Evolutionary conservation across 2,797 vertebrate genomes (phyloP).

Genomic region (Hybognathus amarus): DNA sequence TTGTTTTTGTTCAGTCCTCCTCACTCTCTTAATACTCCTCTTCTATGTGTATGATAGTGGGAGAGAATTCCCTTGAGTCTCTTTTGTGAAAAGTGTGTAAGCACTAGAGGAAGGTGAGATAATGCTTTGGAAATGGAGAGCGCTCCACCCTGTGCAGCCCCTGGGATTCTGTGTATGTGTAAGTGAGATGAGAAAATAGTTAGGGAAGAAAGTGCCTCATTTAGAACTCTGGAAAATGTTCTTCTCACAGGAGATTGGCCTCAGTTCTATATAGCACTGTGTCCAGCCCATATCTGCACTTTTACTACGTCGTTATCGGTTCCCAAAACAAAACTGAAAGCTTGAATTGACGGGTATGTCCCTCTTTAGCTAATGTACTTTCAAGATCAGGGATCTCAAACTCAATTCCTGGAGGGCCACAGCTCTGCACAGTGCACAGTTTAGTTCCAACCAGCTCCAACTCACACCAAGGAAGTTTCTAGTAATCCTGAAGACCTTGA

Average conservation of each 20-base stretch:
- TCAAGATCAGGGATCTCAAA: too few species aligned
- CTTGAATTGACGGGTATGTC: too few species aligned
- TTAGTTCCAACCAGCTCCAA: too few species aligned
- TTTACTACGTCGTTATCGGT: neutral
- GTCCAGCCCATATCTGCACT: too few species aligned
- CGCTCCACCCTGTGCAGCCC: constrained; percentile 35
- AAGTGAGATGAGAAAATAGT: constrained; percentile 1
- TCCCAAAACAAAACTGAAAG: neutral
- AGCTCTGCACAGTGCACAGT: too few species aligned
- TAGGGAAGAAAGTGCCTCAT: neutral
- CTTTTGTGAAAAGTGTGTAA: constrained; percentile 2
- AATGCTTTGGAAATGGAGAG: constrained; percentile 35
- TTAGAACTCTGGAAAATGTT: neutral
- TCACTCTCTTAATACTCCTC: neutral
- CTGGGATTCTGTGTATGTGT: constrained; percentile 3
- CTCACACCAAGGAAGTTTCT: too few species aligned
- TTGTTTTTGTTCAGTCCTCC: constrained; percentile 8
- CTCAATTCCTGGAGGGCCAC: too few species aligned
- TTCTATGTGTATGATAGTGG: neutral
- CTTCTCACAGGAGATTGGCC: neutral
- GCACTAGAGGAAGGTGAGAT: constrained; percentile 41
- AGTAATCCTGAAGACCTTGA: too few species aligned
- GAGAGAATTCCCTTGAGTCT: neutral
- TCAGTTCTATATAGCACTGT: neutral
- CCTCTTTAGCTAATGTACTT: too few species aligned